Base-by-base conservation (phyloP, 2,888 invertebrate species). In the Dyspetes luteomarginatus region DNA sequence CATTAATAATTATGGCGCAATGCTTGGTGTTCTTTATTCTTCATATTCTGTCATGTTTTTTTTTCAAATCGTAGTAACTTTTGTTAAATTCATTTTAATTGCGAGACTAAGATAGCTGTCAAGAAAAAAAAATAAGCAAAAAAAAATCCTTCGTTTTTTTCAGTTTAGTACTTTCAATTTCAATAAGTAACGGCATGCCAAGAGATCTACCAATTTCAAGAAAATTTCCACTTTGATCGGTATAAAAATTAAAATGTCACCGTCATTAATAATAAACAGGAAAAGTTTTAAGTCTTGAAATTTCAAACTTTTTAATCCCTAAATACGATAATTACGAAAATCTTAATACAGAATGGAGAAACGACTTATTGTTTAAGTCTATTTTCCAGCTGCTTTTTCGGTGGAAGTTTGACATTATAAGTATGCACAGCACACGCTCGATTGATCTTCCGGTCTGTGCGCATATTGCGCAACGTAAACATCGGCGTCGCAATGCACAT, bases 381-480 rank as follows among this genome's bases (percentile, higher is more conserved):
- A 74, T 74, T 65, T 55, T 5, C 26, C 45, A 50, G 50, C 17
- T 22, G 30, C 43, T 19, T 19, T 65, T n/a, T 36, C 26, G 28
- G 52, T 45, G 15, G 36, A 72, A 52, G 4, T 26, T 22, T 24
- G 48, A 17, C 19, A 7, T 24, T 24, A 55, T 22, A 43, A 45
- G 64, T 43, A 73, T 56, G 56, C 22, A n/a, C 24, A 26, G 26
- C 26, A 28, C 62, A 68, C 71, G 71, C 26, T 56, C 68, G 78
- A 78, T 78, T 69, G 74, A 64, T 69, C 64, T 60, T 17, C 19
- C 62, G 60, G 7, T 22, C n/a, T n/a, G 68, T 28, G 62, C 26
- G 68, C 45, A 50, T 62, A 68, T 69, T 64, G 73, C 62, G 55
- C 67, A 62, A 78, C 26, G 62, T 2, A 45, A 69, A 71, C 48